Evolutionary conservation across 2,113 vertebrate genomes (phyloP).

Genomic region (Cariama cristata): DNA sequence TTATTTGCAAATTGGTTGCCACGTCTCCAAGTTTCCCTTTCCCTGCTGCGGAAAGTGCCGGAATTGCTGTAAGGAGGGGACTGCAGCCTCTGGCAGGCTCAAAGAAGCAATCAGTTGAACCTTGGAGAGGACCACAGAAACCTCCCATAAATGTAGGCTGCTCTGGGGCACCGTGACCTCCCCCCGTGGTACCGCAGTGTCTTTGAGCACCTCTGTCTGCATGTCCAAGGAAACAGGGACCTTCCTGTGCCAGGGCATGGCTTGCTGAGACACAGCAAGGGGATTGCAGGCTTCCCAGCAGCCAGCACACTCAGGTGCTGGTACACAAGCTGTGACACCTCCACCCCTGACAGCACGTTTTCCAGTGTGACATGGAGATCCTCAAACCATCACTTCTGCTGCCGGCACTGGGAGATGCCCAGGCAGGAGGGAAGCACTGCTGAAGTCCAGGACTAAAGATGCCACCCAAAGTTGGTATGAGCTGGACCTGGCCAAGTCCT

Average conservation of each 20-base stretch:
- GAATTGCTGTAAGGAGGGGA: background rate
- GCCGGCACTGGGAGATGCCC: background rate
- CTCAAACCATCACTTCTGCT: background rate
- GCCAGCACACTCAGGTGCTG: background rate
- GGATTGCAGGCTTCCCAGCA: background rate
- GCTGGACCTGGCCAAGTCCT: background rate
- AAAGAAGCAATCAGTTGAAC: background rate
- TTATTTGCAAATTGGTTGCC: constrained; percentile 33
- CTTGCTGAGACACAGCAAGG: background rate
- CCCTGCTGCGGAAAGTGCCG: background rate
- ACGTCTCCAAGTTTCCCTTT: constrained; percentile 1
- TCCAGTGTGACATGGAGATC: background rate
- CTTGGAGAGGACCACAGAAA: background rate
- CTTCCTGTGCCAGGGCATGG: background rate
- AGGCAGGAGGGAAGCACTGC: background rate
- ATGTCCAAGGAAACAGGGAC: background rate
- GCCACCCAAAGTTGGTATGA: fast-evolving
- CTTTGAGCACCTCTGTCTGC: background rate
- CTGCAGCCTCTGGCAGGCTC: background rate
- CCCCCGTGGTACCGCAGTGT: fast-evolving
- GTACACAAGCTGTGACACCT: background rate
- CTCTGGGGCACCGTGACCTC: background rate
- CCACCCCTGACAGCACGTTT: background rate
- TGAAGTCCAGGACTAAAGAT: background rate
- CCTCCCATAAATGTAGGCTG: background rate